Evolutionary conservation across 2,113 vertebrate species (phyloP).

Genomic region (Corapipo altera): DNA sequence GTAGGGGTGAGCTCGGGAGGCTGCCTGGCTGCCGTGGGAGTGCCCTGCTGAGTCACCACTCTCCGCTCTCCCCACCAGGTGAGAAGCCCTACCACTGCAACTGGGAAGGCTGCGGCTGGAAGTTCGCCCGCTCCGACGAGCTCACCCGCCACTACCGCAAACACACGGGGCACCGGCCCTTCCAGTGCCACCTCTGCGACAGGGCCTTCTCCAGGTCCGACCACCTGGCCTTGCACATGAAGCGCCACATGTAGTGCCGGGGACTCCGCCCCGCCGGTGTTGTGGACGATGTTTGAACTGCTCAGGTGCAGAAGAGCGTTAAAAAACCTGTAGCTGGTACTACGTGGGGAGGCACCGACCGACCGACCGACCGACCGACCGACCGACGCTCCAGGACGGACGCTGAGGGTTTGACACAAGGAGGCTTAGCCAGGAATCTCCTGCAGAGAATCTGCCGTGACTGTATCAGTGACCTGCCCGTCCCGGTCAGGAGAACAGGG

Average conservation of each 20-base stretch:
- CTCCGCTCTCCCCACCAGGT: constrained; percentile 67
- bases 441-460: constrained; percentile 54
- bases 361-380: neutral
- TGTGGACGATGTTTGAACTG: neutral
- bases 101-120: constrained; percentile 96
- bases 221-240: constrained; percentile 96
- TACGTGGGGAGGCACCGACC: constrained; percentile 71
- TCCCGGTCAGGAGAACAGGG: neutral
- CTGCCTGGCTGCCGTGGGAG: neutral
- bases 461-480: neutral
- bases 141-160: constrained; percentile 95
- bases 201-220: constrained; percentile 93
- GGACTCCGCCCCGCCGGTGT: rapidly evolving
- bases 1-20: neutral
- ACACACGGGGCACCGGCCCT: constrained; percentile 93
- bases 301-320: constrained; percentile 8
- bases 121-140: constrained; percentile 93
- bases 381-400: neutral
- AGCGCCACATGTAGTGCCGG: constrained; percentile 85
- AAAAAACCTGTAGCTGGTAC: constrained; percentile 86
- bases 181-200: constrained; percentile 96
- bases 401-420: constrained; percentile 51
- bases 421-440: constrained; percentile 72
- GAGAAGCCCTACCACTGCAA: constrained; percentile 97
- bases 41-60: neutral